Percentiles rank a stretch among this genome's conserved stretches.
These are phyloP conservation scores for Melanophora roralis DNA, from an alignment of 2,888 invertebrate species.

Conservation along the genomic window DNA sequence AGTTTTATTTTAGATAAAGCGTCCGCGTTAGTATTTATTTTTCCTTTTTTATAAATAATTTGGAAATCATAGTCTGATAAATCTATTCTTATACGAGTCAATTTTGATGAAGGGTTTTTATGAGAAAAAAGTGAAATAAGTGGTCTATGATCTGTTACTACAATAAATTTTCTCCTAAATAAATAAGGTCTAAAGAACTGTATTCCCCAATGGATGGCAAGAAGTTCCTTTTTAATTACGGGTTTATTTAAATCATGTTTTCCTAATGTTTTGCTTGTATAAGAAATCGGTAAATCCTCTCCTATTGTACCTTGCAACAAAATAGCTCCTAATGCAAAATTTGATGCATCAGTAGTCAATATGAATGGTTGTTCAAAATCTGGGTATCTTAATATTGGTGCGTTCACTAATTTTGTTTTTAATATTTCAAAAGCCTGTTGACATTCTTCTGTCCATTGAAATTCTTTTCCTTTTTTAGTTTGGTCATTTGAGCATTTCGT, in stretches of 20 bases:
- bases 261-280: no score
- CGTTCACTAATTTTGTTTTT: no score
- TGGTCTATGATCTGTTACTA: no score
- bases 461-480: background rate
- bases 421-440: background rate
- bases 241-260: background rate
- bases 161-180: no score
- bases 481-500: background rate
- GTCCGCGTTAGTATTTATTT: background rate
- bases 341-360: constrained; percentile 51
- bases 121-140: no score
- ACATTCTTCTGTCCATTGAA: background rate
- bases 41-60: background rate
- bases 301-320: constrained; percentile 45
- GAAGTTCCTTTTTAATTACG: background rate
- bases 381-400: no score
- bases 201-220: no score
- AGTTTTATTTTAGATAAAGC: background rate
- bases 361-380: background rate
- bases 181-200: no score
- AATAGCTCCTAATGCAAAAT: constrained; percentile 46
- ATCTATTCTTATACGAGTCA: no score
- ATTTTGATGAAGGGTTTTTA: no score
- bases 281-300: no score
- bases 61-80: no score